phyloP scores from a whole-genome alignment of 2,797 vertebrate species.

The Catamblyrhynchus diadema region DNA sequence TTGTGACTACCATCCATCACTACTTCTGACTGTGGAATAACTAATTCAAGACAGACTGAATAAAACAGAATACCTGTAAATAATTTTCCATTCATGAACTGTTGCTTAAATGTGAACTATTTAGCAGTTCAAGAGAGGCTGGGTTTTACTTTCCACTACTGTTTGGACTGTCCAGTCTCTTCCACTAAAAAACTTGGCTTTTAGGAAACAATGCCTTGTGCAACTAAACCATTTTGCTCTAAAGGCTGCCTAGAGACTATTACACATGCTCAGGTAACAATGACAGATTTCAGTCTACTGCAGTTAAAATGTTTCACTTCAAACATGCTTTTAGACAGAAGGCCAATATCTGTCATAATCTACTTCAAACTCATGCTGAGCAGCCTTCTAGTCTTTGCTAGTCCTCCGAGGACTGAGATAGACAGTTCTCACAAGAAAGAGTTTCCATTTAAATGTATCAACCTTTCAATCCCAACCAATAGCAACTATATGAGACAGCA shows the following conservation, averaged over 20 bases:
- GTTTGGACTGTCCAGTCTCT: neutral
- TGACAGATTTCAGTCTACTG: conserved; percentile 17
- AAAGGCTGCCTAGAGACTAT: neutral
- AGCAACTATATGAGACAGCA: neutral
- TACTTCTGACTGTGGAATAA: neutral
- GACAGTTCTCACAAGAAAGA: neutral
- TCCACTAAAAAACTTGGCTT: neutral
- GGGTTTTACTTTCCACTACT: neutral
- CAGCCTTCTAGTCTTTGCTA: neutral
- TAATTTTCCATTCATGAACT: neutral
- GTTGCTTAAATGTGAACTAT: neutral
- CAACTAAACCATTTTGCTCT: neutral
- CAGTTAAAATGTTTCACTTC: neutral
- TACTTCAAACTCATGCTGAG: neutral
- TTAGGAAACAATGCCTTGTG: neutral
- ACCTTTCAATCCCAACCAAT: neutral
- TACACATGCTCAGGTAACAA: conserved; percentile 16
- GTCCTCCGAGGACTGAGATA: neutral
- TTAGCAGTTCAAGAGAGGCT: neutral
- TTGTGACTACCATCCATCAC: neutral
- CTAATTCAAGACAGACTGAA: neutral
- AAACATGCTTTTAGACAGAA: conserved; percentile 31
- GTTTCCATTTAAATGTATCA: neutral
- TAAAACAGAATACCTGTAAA: neutral
- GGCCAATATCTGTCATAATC: conserved; percentile 26